These are phyloP conservation scores for Nomada ferruginata DNA, from an alignment of 2,888 invertebrate species.

Conservation along the genomic window DNA sequence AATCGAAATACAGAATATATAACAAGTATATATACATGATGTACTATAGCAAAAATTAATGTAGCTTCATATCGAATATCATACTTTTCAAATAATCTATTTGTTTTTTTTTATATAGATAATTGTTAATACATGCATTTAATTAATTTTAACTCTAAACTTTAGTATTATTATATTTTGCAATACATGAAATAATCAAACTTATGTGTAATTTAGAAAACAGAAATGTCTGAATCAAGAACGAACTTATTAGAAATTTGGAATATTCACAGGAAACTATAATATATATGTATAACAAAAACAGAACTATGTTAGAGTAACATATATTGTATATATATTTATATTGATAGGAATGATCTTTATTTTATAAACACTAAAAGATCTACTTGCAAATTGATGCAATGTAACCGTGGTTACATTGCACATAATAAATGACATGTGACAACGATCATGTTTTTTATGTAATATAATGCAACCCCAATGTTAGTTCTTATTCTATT, in stretches of 20 bases:
- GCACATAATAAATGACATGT: not conserved
- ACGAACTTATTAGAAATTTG: not conserved
- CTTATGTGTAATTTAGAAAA: not conserved
- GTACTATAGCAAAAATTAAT: constrained; percentile 10
- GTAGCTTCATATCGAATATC: not conserved
- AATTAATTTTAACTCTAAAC: not conserved
- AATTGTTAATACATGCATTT: not conserved
- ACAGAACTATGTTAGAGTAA: too few relatives aligned
- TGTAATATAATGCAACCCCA: constrained; percentile 9
- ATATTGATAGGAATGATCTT: too few relatives aligned
- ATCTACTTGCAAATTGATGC: too few relatives aligned
- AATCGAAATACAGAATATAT: not conserved
- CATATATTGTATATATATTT: not conserved
- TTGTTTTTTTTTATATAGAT: not conserved
- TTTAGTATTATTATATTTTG: not conserved
- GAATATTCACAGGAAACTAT: not conserved
- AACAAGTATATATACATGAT: constrained; percentile 1
- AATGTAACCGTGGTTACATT: too few relatives aligned
- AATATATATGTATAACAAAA: not conserved
- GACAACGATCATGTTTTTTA: constrained; percentile 27
- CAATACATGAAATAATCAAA: not conserved
- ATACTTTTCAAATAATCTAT: not conserved
- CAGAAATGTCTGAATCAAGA: not conserved
- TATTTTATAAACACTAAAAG: too few relatives aligned
- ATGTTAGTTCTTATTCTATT: not conserved